Conservation (phyloP, 2,113 vertebrate genomes). For the Circaetus gallicus region DNA sequence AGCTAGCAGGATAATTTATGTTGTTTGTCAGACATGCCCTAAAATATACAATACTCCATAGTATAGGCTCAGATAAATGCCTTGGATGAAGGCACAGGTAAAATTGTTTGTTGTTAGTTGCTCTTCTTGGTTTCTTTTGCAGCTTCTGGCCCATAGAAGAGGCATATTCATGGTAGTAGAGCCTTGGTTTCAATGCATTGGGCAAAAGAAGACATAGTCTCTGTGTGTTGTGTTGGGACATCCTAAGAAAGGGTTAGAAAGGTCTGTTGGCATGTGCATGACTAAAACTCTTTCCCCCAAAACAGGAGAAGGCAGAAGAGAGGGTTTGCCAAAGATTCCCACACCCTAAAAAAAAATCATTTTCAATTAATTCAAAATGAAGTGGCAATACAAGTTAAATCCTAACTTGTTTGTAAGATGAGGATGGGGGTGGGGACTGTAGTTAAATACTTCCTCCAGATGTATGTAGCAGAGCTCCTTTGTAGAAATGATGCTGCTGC, state of each 20-base stretch:
- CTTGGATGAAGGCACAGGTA: not conserved
- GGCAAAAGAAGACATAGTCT: not conserved
- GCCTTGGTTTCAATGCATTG: not conserved
- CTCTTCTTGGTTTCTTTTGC: not conserved
- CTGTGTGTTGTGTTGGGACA: not conserved
- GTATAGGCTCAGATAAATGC: not conserved
- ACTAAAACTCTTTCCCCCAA: not conserved
- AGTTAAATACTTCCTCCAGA: not conserved
- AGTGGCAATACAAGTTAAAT: not conserved
- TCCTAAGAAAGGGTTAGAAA: not conserved
- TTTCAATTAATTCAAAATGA: not conserved
- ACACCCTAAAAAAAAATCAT: rapidly evolving
- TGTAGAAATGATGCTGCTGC: not conserved
- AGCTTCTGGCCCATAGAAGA: not conserved
- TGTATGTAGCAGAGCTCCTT: not conserved
- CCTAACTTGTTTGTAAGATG: rapidly evolving
- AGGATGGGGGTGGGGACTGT: not conserved
- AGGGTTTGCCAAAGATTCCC: not conserved
- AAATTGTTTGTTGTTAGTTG: not conserved
- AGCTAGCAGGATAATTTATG: not conserved
- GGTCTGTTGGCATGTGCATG: not conserved
- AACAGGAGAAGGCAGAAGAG: not conserved
- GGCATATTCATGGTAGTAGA: not conserved
- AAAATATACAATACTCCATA: not conserved
- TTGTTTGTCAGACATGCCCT: not conserved